Percentiles rank a stretch among this genome's conserved stretches.
These are phyloP conservation scores for Talpa occidentalis DNA, from an alignment of 2,113 vertebrate genomes.

Conservation along the genomic window DNA sequence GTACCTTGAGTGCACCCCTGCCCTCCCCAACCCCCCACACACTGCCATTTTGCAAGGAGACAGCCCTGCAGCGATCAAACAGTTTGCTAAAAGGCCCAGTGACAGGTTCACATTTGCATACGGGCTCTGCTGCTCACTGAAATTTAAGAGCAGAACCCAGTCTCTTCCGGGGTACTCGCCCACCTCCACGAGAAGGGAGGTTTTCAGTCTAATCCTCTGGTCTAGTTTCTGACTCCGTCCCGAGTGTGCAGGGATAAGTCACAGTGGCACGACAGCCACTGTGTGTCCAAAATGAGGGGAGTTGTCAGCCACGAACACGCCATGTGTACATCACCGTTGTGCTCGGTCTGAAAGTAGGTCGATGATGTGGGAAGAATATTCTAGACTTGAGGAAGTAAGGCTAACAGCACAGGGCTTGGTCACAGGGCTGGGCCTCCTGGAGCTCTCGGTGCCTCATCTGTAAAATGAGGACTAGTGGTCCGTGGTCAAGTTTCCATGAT, in stretches of 20 bases:
- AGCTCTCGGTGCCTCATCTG: not conserved
- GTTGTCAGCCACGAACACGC: not conserved
- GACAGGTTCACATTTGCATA: not conserved
- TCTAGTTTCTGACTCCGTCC: not conserved
- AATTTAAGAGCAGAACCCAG: not conserved
- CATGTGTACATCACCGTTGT: fast-evolving
- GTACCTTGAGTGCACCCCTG: not conserved
- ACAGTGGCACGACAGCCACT: fast-evolving
- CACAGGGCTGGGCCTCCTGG: not conserved
- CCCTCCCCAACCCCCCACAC: too few relatives aligned
- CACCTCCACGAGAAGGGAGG: not conserved
- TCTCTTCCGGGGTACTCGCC: fast-evolving
- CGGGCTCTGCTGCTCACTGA: not conserved
- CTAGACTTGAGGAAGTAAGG: not conserved
- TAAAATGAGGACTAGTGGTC: not conserved
- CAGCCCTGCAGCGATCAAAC: not conserved
- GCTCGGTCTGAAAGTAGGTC: not conserved
- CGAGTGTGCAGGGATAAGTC: not conserved
- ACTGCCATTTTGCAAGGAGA: not conserved
- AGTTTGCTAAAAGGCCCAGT: not conserved
- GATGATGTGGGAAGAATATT: not conserved
- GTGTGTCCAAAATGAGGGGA: not conserved
- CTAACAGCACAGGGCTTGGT: not conserved
- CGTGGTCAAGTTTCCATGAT: too few relatives aligned
- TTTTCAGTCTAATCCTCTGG: not conserved